phyloP scores from a whole-genome alignment of 2,888 invertebrate species.

The Chrysolina haemoptera region DNA sequence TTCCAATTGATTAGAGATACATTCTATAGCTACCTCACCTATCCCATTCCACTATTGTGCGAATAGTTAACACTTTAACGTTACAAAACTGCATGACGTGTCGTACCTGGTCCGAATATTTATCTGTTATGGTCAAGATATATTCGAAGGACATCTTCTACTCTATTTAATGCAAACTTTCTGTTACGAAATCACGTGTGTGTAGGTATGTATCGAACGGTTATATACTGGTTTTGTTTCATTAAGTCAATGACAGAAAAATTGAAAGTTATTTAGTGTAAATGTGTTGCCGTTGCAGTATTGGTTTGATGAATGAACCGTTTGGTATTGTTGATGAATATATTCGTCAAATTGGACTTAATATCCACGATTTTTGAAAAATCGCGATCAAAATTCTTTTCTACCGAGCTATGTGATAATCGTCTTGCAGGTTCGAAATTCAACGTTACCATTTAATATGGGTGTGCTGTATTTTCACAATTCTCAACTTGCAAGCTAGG shows the following conservation, averaged over 20 bases:
- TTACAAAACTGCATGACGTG: constrained; percentile 44
- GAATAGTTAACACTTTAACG: constrained; percentile 2
- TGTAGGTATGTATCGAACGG: constrained; percentile 8
- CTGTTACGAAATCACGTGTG: constrained; percentile 32
- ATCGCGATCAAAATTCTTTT: too few species aligned
- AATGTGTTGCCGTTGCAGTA: neutral
- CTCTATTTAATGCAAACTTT: constrained; percentile 32
- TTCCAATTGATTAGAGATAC: constrained; percentile 6
- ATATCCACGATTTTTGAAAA: too few species aligned
- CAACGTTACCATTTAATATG: too few species aligned
- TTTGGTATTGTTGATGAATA: neutral
- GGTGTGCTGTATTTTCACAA: too few species aligned
- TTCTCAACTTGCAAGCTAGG: too few species aligned
- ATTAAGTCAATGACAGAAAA: neutral
- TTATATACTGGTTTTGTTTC: constrained; percentile 30
- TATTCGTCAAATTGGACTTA: too few species aligned
- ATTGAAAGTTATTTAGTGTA: constrained; percentile 8
- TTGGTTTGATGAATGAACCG: neutral
- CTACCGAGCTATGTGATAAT: too few species aligned
- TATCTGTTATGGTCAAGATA: constrained; percentile 41
- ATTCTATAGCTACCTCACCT: constrained; percentile 16
- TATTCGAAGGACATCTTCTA: constrained; percentile 46
- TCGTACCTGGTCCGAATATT: constrained; percentile 32
- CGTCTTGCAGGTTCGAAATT: too few species aligned
- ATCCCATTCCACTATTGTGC: constrained; percentile 21